Conservation (phyloP, 2,888 invertebrate species). For the Stenotaenia linearis region DNA sequence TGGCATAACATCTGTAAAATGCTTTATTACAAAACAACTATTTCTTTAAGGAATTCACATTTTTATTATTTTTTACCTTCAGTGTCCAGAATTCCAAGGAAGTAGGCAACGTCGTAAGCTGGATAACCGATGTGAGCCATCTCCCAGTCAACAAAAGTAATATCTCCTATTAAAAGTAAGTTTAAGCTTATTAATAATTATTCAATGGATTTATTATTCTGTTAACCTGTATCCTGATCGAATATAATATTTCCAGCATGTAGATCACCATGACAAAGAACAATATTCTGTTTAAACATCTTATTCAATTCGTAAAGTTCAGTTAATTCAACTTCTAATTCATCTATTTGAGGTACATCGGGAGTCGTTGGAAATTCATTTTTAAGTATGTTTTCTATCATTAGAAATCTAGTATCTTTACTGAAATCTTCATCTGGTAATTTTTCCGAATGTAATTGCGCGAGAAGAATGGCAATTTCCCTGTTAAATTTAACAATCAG, state of each 20-base stretch:
- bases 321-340: neutral
- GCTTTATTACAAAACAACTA: neutral
- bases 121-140: neutral
- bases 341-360: neutral
- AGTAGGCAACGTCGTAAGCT: neutral
- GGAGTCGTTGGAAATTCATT: neutral
- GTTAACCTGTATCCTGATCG: neutral
- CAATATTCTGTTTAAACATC: neutral
- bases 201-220: neutral
- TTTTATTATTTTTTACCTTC: neutral
- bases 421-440: neutral
- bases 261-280: constrained; percentile 12
- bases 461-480: neutral
- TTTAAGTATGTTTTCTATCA: neutral
- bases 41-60: neutral
- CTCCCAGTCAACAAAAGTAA: neutral
- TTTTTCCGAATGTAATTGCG: neutral
- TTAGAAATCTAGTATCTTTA: neutral
- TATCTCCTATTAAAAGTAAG: neutral
- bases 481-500: neutral
- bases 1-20: neutral
- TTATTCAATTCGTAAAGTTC: neutral
- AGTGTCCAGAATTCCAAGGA: neutral
- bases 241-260: constrained; percentile 1
- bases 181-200: neutral